Evolutionary conservation across 2,888 invertebrate species (phyloP).

Genomic region (Rhagonycha lutea): DNA sequence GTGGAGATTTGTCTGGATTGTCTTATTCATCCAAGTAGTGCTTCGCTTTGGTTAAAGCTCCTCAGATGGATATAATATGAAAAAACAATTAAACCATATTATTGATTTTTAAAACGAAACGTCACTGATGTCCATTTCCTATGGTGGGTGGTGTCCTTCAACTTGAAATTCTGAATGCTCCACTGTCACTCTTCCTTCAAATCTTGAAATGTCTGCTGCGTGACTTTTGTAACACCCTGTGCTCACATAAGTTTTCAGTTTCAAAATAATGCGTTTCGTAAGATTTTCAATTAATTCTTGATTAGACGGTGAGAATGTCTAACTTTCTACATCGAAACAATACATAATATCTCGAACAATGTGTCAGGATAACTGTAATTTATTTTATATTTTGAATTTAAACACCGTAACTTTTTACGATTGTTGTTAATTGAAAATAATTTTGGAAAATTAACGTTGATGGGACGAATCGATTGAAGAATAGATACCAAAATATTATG

Average conservation of each 20-base stretch:
- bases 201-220: neutral
- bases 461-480: neutral
- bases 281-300: neutral
- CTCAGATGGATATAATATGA: too few relatives aligned
- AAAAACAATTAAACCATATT: neutral
- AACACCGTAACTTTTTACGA: neutral
- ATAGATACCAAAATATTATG: neutral
- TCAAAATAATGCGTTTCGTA: neutral
- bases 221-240: neutral
- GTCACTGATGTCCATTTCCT: too few relatives aligned
- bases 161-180: neutral
- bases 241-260: neutral
- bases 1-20: too few relatives aligned
- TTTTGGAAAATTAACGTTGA: neutral
- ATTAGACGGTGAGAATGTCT: neutral
- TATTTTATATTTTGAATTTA: neutral
- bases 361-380: neutral
- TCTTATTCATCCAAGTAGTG: too few relatives aligned
- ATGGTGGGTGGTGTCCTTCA: neutral
- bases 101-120: too few relatives aligned
- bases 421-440: neutral
- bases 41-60: too few relatives aligned
- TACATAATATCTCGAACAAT: neutral
- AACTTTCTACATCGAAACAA: neutral
- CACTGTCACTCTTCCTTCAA: neutral